A percentile compares a stretch with the other conserved stretches of the same genome.
phyloP scores from a whole-genome alignment of 1,140 invertebrate genomes.

The Drosophila mojavensis region DNA sequence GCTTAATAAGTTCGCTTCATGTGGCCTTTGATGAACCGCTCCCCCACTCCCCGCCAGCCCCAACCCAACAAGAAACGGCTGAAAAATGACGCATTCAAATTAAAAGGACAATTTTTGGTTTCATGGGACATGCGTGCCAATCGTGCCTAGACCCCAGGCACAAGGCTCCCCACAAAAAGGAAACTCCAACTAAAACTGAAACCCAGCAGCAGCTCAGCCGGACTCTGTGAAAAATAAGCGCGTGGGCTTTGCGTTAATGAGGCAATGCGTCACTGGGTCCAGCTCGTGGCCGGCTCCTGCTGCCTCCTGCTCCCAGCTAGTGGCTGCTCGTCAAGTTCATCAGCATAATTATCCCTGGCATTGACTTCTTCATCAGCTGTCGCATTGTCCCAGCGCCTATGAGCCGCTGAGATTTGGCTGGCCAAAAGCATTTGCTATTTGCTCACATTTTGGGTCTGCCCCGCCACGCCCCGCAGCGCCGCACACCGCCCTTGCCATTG shows the following conservation, averaged over 20 bases:
- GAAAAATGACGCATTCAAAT: conserved; percentile 51
- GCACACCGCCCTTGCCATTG: neutral
- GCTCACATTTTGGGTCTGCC: neutral
- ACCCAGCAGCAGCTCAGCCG: neutral
- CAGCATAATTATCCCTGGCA: conserved; percentile 76
- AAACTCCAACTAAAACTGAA: neutral
- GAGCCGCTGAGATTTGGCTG: conserved; percentile 34
- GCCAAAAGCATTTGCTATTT: conserved; percentile 28
- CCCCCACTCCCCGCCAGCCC: neutral
- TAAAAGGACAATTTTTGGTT: conserved; percentile 72
- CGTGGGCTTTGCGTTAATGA: conserved; percentile 74
- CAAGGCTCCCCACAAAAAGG: neutral
- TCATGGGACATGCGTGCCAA: conserved; percentile 68
- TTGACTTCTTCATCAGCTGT: conserved; percentile 74
- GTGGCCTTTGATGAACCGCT: conserved; percentile 66
- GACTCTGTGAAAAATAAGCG: conserved; percentile 50
- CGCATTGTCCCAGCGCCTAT: conserved; percentile 51
- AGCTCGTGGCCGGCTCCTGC: neutral
- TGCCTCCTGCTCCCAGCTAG: neutral
- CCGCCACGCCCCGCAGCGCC: too few relatives aligned
- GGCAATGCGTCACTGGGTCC: conserved; percentile 73
- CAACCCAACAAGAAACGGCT: conserved; percentile 1
- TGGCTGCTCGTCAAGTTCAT: conserved; percentile 64
- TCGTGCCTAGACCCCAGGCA: conserved; percentile 25
- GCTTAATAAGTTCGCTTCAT: conserved; percentile 68